Percentiles rank a stretch among this genome's conserved stretches.
These are phyloP conservation scores for Cephalopterus ornatus DNA, from an alignment of 2,113 vertebrate genomes.

Conservation along the genomic window DNA sequence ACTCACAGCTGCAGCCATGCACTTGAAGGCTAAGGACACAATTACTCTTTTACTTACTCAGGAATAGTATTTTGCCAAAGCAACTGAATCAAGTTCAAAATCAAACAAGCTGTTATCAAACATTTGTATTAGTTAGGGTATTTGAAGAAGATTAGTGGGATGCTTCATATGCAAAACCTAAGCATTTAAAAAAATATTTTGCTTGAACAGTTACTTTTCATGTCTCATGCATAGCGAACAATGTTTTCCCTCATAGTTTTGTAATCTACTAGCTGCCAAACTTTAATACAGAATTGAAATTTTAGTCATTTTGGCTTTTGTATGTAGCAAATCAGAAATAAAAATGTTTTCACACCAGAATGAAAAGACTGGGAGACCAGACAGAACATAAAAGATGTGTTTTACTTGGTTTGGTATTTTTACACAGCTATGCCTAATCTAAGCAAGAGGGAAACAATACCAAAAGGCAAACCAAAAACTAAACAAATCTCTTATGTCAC, in stretches of 20 bases:
- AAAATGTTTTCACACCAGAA: slow-evolving; percentile 16
- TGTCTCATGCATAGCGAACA: not conserved
- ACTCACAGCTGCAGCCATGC: not conserved
- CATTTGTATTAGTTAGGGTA: not conserved
- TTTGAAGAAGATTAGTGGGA: not conserved
- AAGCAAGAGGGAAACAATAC: not conserved
- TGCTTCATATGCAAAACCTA: not conserved
- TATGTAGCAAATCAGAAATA: not conserved
- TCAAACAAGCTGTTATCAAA: not conserved
- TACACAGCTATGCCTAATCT: not conserved
- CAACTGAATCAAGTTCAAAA: not conserved
- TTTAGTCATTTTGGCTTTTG: not conserved
- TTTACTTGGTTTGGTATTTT: slow-evolving; percentile 31
- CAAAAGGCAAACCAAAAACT: not conserved
- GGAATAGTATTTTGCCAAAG: not conserved
- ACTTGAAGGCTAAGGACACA: not conserved
- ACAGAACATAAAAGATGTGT: not conserved
- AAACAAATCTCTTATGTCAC: not conserved
- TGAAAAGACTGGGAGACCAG: not conserved
- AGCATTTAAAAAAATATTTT: not conserved
- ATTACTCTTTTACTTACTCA: not conserved
- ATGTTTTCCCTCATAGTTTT: not conserved
- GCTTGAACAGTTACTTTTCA: not conserved
- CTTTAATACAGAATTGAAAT: not conserved
- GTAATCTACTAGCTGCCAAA: not conserved